Percentiles rank a stretch among this genome's conserved stretches.
These are phyloP conservation scores for Ammospiza nelsoni DNA, from an alignment of 2,113 vertebrate species.

Conservation along the genomic window DNA sequence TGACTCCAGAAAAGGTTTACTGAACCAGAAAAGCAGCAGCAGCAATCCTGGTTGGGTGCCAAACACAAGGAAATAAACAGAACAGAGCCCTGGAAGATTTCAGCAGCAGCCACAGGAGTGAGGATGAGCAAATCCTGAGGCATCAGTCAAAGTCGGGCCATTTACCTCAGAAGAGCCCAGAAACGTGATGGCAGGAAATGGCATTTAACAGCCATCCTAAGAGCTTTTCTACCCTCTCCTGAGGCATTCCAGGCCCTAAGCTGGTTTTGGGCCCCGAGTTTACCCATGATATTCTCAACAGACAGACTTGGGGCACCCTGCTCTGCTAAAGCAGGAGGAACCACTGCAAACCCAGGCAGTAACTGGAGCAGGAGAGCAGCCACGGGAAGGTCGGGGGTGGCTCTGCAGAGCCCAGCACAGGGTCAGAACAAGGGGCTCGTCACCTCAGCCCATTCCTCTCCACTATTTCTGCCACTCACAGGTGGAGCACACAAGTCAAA, in stretches of 20 bases:
- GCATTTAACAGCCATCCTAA: neutral
- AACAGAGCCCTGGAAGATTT: constrained; percentile 47
- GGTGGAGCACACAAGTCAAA: neutral
- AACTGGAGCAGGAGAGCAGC: neutral
- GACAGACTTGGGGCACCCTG: neutral
- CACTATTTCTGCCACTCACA: neutral
- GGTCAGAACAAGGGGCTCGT: neutral
- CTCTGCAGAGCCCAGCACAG: neutral
- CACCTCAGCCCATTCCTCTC: neutral
- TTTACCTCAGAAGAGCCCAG: neutral
- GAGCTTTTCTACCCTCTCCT: neutral
- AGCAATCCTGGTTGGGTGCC: constrained; percentile 42
- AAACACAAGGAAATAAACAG: constrained; percentile 53
- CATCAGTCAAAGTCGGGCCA: neutral
- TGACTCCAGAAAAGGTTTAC: constrained; percentile 63
- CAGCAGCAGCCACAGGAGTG: neutral
- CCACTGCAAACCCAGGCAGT: neutral
- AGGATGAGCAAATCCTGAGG: constrained; percentile 19
- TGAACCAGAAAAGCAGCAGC: constrained; percentile 63
- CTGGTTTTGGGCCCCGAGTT: neutral
- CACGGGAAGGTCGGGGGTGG: fast-evolving
- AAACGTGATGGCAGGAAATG: neutral
- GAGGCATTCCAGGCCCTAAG: neutral
- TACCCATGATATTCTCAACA: neutral
- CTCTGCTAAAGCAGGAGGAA: neutral